Evolutionary conservation across 2,888 invertebrate genomes (phyloP).

Genomic region (Chrysopilus asiliformis): DNA sequence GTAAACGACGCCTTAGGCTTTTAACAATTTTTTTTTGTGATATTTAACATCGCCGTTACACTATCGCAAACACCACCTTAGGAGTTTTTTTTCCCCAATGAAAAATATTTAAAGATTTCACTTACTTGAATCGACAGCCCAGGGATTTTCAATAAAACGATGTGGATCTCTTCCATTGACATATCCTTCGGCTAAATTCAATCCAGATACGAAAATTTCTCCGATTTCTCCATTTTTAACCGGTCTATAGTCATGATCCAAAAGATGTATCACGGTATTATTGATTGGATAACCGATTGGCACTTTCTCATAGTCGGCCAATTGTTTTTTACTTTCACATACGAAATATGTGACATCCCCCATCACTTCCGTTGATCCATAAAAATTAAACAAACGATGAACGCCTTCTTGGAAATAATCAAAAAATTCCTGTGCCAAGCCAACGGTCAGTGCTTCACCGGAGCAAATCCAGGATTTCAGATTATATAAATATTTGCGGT

Average conservation of each 20-base stretch:
- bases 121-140: conserved; percentile 49
- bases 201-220: conserved; percentile 69
- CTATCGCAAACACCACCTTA: no score
- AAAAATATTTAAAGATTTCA: no score
- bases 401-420: conserved; percentile 50
- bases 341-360: conserved; percentile 76
- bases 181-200: conserved; percentile 69
- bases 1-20: no score
- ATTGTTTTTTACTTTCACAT: conserved; percentile 45
- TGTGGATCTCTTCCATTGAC: conserved; percentile 60
- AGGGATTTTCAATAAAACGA: conserved; percentile 61
- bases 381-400: conserved; percentile 69
- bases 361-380: conserved; percentile 86
- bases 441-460: conserved; percentile 63
- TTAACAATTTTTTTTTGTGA: no score
- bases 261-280: conserved; percentile 67
- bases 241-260: conserved; percentile 59
- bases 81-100: not conserved
- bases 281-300: conserved; percentile 71
- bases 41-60: no score
- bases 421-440: conserved; percentile 63
- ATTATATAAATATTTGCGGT: conserved; percentile 41
- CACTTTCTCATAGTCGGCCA: conserved; percentile 51
- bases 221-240: conserved; percentile 62
- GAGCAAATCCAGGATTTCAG: conserved; percentile 76